These are phyloP conservation scores for Aricia artaxerxes DNA, from an alignment of 2,888 invertebrate species.

Conservation along the genomic window DNA sequence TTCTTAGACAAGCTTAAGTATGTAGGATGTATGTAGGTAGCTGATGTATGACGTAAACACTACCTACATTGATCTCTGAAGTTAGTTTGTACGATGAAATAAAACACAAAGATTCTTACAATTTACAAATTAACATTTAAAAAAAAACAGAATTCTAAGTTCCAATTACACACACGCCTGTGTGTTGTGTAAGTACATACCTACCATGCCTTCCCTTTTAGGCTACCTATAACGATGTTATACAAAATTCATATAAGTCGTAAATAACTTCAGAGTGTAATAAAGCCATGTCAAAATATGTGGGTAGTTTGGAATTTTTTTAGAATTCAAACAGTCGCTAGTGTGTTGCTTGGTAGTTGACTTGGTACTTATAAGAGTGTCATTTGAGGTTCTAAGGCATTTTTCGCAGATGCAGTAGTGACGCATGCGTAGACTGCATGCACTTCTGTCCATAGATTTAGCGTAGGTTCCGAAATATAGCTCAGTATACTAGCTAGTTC, in stretches of 20 bases:
- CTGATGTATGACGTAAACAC: not conserved
- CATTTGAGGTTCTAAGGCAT: constrained; percentile 1
- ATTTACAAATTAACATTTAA: not conserved
- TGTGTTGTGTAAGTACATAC: no score
- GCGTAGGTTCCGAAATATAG: no score
- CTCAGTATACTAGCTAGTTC: no score
- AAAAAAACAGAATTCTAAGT: no score
- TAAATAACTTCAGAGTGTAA: not conserved
- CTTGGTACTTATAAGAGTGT: constrained; percentile 21
- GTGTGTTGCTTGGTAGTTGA: constrained; percentile 8
- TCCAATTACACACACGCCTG: no score
- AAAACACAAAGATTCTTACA: not conserved
- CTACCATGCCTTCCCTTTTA: no score
- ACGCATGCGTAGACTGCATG: constrained; percentile 9
- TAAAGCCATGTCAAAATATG: not conserved
- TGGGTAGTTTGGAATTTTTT: constrained; percentile 30
- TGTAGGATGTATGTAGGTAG: not conserved
- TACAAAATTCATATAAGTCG: no score
- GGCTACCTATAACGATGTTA: no score
- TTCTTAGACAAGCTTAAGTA: not conserved
- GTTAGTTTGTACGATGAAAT: not conserved
- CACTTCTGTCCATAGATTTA: not conserved
- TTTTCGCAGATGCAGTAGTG: constrained; percentile 14
- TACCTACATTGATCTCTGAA: not conserved
- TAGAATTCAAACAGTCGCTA: constrained; percentile 7